Evolutionary conservation across 2,113 vertebrate species (phyloP), one percentile per base, ranked within the genome.

Genomic region (Cathartes aura): DNA sequence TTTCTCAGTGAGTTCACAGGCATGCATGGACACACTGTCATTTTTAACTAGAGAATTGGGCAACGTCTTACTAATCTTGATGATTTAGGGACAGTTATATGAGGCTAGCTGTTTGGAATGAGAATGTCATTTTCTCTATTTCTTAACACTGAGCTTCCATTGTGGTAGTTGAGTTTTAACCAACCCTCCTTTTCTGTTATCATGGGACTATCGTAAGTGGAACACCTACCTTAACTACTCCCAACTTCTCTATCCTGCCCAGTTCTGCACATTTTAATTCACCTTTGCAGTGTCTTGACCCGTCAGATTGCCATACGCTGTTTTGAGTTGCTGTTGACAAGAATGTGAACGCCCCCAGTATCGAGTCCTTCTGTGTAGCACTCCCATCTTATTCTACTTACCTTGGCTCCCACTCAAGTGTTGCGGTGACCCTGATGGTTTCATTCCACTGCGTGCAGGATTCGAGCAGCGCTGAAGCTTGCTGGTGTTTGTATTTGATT

Each of bases 221-320:
- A 81, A 47, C 13, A 32, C 20, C 14, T 27, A 79, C 38, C 19
- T 75, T 40, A 71, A 50, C 34, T 55, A 42, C 42, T 50, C 21
- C 40, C 48, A 9, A n/a, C 11, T 66, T 82, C 63, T 74, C 24
- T 40, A 2, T 55, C 67, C 50, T 92, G 55, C 68, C 45, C 67
- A 48, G 38, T 62, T 48, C 63, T 82, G 67, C 80, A 74, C 63
- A 42, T 81, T 45, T 45, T 50, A 59, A 81, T 58, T 81, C 73
- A 62, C 42, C 45, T 42, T 63, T 55, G 73, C 55, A 40, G 53
- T 10, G 8, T 79, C 78, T 95, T 87, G 82, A 66, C 48, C 56
- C 0, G 0, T 64, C 89, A 89, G 73, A 55, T 56, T 83, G 48
- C 56, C 20, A 7, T 40, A 30, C 1, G 2, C 30, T 50, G 52